These are phyloP conservation scores for Grammatotria lemairii DNA, from an alignment of 2,113 vertebrate species.

Conservation along the genomic window DNA sequence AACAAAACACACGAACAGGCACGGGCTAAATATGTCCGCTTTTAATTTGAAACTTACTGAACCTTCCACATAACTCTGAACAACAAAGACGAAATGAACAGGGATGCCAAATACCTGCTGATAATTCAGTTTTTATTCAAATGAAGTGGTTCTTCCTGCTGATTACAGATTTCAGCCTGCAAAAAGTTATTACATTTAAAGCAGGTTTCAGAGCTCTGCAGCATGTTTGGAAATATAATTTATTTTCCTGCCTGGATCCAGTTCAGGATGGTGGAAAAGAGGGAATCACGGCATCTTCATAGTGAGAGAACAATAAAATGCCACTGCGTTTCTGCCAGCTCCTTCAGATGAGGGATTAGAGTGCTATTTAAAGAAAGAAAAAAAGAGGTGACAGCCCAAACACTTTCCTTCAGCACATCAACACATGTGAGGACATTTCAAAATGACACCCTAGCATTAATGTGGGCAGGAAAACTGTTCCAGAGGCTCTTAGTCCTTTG, in stretches of 20 bases:
- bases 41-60: neutral
- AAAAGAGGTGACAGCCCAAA: neutral
- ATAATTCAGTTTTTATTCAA: neutral
- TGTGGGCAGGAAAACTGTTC: neutral
- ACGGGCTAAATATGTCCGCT: neutral
- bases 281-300: neutral
- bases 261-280: neutral
- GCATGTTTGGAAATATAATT: neutral
- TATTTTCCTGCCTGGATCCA: neutral
- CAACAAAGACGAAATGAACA: fast-evolving
- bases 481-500: neutral
- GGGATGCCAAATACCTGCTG: neutral
- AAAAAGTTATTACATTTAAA: neutral
- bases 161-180: fast-evolving
- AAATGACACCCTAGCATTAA: neutral
- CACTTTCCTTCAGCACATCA: neutral
- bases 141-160: neutral
- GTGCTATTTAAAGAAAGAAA: neutral
- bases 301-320: neutral
- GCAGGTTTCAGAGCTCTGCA: neutral
- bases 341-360: neutral
- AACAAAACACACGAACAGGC: neutral
- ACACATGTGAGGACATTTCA: neutral
- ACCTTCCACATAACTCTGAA: neutral
- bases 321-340: neutral